A percentile compares a stretch with the other conserved stretches of the same genome.
These are phyloP conservation scores for Eretmocerus hayati DNA, from an alignment of 2,888 invertebrate species.

Conservation along the genomic window DNA sequence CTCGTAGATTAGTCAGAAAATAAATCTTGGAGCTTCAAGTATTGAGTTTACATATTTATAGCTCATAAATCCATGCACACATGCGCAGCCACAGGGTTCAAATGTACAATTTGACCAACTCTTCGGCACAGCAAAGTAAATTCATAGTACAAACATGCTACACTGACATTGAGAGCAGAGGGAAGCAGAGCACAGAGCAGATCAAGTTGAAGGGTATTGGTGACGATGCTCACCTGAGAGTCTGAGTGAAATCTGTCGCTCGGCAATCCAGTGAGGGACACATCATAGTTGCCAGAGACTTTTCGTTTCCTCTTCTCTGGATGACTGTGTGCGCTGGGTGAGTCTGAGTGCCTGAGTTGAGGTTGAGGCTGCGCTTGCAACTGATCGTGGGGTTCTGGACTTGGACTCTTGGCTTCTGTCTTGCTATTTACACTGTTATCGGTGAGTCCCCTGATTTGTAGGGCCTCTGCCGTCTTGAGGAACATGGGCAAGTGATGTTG, in stretches of 20 bases:
- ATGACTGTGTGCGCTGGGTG: constrained; percentile 38
- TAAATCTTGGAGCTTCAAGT: too few relatives aligned
- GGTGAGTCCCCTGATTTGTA: constrained; percentile 83
- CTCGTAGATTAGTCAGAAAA: too few relatives aligned
- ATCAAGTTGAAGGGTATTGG: too few relatives aligned
- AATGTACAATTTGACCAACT: too few relatives aligned
- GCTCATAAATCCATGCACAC: too few relatives aligned
- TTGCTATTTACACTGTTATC: constrained; percentile 67
- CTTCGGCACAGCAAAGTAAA: too few relatives aligned
- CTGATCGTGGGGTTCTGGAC: constrained; percentile 41
- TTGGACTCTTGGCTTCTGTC: constrained; percentile 38
- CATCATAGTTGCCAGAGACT: constrained; percentile 63
- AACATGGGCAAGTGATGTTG: constrained; percentile 86
- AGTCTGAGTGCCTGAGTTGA: constrained; percentile 37
- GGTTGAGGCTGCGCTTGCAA: constrained; percentile 37
- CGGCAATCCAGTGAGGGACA: constrained; percentile 55
- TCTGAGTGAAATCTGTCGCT: constrained; percentile 61
- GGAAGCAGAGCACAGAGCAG: too few relatives aligned
- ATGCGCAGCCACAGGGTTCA: too few relatives aligned
- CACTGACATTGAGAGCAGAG: too few relatives aligned
- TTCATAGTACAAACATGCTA: too few relatives aligned
- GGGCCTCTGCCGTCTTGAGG: constrained; percentile 85
- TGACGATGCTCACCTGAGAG: constrained; percentile 53
- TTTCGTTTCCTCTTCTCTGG: constrained; percentile 58
- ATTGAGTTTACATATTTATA: too few relatives aligned